Percentiles rank a stretch among this genome's conserved stretches.
Evolutionary conservation across 2,797 vertebrate species (phyloP).

Genomic region (Sebastes miniatus): DNA sequence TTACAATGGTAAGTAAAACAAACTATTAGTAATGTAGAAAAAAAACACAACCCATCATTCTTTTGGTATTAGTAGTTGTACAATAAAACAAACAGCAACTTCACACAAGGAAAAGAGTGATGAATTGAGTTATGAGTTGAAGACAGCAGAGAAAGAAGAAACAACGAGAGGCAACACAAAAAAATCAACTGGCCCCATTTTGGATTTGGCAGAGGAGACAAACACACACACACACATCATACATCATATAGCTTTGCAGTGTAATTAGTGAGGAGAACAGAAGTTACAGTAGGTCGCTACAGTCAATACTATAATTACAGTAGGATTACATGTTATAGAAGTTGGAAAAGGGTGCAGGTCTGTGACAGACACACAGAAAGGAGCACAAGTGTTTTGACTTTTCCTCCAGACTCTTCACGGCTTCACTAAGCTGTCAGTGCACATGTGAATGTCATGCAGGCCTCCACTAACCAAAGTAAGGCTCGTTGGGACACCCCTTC

Average conservation of each 20-base stretch:
- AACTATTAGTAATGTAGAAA: neutral
- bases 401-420: neutral
- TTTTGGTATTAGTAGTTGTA: neutral
- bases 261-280: slow-evolving; percentile 57
- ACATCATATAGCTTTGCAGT: slow-evolving; percentile 1
- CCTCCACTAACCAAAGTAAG: slow-evolving; percentile 92
- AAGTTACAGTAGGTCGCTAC: slow-evolving; percentile 33
- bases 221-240: neutral
- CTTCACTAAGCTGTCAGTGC: neutral
- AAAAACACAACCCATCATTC: neutral
- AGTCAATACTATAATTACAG: slow-evolving; percentile 51
- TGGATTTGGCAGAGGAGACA: slow-evolving; percentile 13
- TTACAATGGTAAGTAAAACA: neutral
- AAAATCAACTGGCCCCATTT: neutral
- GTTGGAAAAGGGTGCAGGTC: slow-evolving; percentile 1
- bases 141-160: neutral
- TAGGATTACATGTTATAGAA: slow-evolving; percentile 39
- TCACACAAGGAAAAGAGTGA: neutral
- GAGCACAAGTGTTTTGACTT: neutral
- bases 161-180: neutral
- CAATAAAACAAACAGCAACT: neutral
- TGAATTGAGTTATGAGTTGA: neutral
- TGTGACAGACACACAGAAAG: slow-evolving; percentile 8
- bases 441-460: neutral
- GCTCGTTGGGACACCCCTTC: slow-evolving; percentile 98